Conservation (phyloP, 2,888 invertebrate genomes). For the Glyphotaelius pellucidus region DNA sequence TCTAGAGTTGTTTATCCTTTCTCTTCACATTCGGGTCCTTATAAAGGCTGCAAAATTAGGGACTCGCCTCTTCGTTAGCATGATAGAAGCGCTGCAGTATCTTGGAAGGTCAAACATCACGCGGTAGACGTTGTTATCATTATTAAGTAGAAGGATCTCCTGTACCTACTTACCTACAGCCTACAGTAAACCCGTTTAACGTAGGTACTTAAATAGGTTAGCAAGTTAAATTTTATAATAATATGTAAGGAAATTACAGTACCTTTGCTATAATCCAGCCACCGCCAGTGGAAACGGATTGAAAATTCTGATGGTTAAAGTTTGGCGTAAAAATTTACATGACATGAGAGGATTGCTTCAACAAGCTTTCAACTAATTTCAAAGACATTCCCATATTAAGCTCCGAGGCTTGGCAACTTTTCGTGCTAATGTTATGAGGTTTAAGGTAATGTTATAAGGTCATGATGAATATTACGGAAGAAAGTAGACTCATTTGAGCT, state of each 20-base stretch:
- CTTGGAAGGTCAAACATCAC: too few species aligned
- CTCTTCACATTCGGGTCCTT: too few species aligned
- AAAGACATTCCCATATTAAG: conserved; percentile 58
- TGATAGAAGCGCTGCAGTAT: too few species aligned
- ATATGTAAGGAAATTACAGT: neutral
- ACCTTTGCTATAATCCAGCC: neutral
- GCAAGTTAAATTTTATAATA: neutral
- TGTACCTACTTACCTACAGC: neutral
- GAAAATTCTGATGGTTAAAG: conserved; percentile 41
- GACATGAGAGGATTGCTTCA: conserved; percentile 34
- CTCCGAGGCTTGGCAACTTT: conserved; percentile 43
- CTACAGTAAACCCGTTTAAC: neutral
- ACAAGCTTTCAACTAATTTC: conserved; percentile 44
- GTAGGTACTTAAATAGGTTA: neutral
- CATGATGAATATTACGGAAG: neutral
- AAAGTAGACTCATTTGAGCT: neutral
- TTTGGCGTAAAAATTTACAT: conserved; percentile 55
- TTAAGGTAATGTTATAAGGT: neutral
- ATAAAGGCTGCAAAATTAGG: too few species aligned
- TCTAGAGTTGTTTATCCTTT: too few species aligned
- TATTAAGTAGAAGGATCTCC: neutral
- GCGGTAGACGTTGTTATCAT: too few species aligned
- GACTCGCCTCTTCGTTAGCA: too few species aligned
- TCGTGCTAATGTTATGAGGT: conserved; percentile 10
- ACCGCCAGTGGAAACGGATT: conserved; percentile 2